Evolutionary conservation across 2,113 vertebrate genomes (phyloP).

Genomic region (Noctilio leporinus): DNA sequence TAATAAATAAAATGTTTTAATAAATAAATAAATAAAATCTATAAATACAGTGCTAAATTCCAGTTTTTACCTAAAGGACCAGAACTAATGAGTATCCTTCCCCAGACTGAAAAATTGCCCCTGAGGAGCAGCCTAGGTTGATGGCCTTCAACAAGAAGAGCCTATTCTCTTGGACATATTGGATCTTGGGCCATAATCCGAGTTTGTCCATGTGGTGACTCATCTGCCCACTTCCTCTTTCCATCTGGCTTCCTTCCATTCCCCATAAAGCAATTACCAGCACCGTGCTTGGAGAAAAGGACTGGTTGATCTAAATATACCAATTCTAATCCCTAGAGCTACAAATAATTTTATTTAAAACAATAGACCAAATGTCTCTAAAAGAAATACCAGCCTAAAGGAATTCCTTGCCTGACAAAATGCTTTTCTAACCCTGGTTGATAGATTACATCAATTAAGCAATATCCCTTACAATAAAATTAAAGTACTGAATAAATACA

Average conservation of each 20-base stretch:
- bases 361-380: slow-evolving; percentile 24
- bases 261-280: background rate
- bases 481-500: background rate
- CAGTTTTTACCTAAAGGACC: background rate
- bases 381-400: slow-evolving; percentile 9
- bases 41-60: background rate
- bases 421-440: background rate
- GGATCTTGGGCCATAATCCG: background rate
- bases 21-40: too few species aligned
- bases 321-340: background rate
- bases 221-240: background rate
- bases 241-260: slow-evolving; percentile 3
- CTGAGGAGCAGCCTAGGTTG: background rate
- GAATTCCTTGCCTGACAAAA: background rate
- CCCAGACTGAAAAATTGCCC: background rate
- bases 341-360: slow-evolving; percentile 39
- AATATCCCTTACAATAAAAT: slow-evolving; percentile 1
- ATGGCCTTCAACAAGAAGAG: background rate
- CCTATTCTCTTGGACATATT: background rate
- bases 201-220: background rate
- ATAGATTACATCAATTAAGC: background rate
- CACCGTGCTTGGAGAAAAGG: background rate
- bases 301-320: slow-evolving; percentile 17
- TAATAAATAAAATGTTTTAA: too few species aligned
- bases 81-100: background rate